Conservation (phyloP, 1,140 invertebrate species). For the Araneus ventricosus region DNA sequence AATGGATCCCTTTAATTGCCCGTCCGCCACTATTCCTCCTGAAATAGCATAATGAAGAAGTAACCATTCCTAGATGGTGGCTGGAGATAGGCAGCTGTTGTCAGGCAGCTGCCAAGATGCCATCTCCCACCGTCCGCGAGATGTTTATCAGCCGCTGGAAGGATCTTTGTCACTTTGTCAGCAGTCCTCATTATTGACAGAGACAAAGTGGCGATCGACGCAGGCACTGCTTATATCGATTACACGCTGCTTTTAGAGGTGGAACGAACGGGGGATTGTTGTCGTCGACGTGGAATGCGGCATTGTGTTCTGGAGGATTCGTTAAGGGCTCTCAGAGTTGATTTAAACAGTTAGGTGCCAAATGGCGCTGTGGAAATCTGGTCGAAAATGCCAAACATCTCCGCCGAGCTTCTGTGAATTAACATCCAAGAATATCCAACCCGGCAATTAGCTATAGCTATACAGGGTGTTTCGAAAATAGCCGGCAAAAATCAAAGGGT, state of each 20-base stretch:
- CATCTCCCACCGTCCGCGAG: background rate
- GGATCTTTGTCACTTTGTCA: slow-evolving; percentile 51
- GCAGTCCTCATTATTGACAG: slow-evolving; percentile 25
- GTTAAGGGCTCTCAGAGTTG: background rate
- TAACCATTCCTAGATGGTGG: slow-evolving; percentile 24
- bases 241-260: background rate
- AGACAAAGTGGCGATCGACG: slow-evolving; percentile 13
- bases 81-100: slow-evolving; percentile 40
- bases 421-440: no score
- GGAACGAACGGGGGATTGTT: background rate
- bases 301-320: background rate
- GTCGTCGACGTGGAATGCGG: background rate
- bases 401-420: no score
- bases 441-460: no score
- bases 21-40: slow-evolving; percentile 5
- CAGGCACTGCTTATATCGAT: slow-evolving; percentile 31
- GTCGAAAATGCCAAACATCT: no score
- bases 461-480: no score
- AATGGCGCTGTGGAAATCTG: no score
- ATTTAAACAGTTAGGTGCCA: no score
- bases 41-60: background rate
- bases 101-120: slow-evolving; percentile 48
- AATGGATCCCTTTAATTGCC: slow-evolving; percentile 24
- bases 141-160: slow-evolving; percentile 23
- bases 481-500: no score